Evolutionary conservation across 2,888 invertebrate species (phyloP), one percentile per base, ranked within the genome.

Genomic region (Tupiocoris notatus): DNA sequence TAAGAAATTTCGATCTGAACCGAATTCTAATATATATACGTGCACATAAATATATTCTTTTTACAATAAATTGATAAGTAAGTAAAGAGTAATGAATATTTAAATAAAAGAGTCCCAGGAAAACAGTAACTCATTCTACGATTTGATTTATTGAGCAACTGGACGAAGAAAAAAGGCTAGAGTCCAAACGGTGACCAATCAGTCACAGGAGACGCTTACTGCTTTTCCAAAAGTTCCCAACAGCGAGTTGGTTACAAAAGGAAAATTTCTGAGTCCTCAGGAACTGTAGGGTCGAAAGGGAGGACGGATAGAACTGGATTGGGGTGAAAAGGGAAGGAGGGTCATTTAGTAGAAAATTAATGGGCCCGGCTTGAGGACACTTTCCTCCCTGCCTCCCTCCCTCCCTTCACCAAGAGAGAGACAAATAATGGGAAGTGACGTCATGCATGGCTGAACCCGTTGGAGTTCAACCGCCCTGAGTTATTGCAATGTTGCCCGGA

Each of bases 391-490:
- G 21, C 61, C 18, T 59, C 22, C 24, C 39, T 54, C 62, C 21
- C 21, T n/a, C 61, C 73, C 57, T 73, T 67, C 39, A 63, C 62
- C 63, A 39, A 39, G 39, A 39, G 39, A 39, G 73, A 73, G 73
- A 73, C 73, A 73, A 73, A 73, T 73, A 73, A 73, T 63, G 73
- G 73, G 73, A 73, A 73, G 73, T 73, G 73, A 73, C 73, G 73
- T 73, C 73, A 73, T 54, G 73, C 73, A 73, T 62, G 73, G 73
- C 39, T 63, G 73, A 73, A 63, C 73, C 63, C 23, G 24, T 24
- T 61, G 1, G 73, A 63, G 63, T 25, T 73, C 63, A 54, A 63
- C 25, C 59, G 6, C 17, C 73, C 25, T 73, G 73, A 73, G 73
- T 73, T 73, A 73, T 73, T 39, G 73, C 73, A 54, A 73, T 62